Conservation (phyloP, 2,113 vertebrate species). For the Gnathonemus echidnorhynchus region DNA sequence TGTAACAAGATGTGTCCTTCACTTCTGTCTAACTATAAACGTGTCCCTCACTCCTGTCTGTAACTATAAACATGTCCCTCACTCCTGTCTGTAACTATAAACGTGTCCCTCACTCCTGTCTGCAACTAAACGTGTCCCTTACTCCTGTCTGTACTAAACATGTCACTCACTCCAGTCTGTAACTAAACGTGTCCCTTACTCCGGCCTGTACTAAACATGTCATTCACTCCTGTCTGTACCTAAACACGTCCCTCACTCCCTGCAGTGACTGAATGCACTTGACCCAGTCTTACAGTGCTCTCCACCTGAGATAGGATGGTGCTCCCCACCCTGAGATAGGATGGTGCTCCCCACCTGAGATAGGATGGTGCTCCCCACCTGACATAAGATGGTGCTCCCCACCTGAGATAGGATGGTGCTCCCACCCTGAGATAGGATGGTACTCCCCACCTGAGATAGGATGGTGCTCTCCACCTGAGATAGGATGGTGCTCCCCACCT, state of each 20-base stretch:
- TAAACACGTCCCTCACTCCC: neutral
- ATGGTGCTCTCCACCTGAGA: slow-evolving; percentile 72
- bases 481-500: too few species aligned
- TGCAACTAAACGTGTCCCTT: too few species aligned
- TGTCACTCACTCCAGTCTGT: too few species aligned
- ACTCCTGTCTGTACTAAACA: neutral
- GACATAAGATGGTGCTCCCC: slow-evolving; percentile 34
- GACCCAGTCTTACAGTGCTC: neutral
- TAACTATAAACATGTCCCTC: neutral
- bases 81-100: neutral
- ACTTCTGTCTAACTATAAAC: neutral
- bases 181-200: too few species aligned
- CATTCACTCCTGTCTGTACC: neutral
- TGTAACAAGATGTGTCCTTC: neutral
- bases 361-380: slow-evolving; percentile 72
- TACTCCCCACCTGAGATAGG: slow-evolving; percentile 72
- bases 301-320: slow-evolving; percentile 68
- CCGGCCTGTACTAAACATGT: too few species aligned
- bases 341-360: slow-evolving; percentile 68
- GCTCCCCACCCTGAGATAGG: too few species aligned
- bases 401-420: too few species aligned
- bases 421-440: too few species aligned
- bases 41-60: neutral
- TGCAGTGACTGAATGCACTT: neutral
- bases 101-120: too few species aligned